Base-by-base conservation (phyloP, 2,113 vertebrate species). In the Mus musculus region DNA sequence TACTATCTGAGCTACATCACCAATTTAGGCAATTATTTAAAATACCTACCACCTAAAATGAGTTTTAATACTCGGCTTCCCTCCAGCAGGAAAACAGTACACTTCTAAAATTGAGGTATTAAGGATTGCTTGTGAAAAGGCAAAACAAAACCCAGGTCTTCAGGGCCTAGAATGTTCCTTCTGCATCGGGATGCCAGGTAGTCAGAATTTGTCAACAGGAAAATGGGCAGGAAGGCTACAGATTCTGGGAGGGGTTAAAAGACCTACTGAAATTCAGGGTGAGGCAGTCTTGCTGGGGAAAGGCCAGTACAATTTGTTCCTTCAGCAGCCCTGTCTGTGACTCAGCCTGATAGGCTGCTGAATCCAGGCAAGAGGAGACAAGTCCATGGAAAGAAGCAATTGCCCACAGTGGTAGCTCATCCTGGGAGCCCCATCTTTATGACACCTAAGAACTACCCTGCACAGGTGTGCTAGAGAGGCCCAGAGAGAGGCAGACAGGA, bases 351-450 rank as follows among this genome's bases (percentile, higher is more conserved):
- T 52, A 46, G 73, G 82, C 91, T 94, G 73, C 86, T 78, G 73
- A 86, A 73, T 90, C 72, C 36, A 72, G 82, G 65, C 96, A 92
- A 19, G 85, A 90, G 72, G 87, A 92, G 85, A 89, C 81, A 93
- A 78, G 73, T 59, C 54, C 61, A 5, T 0, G 16, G 81, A 78
- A 88, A 88, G 8, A 30, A 89, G 17, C 0, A 7, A 65, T 19
- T 71, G 69, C n/a, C 91, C n/a, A 42, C 77, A 67, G 65, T 30
- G 77, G 65, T 36, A 46, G 56, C 77, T 88, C 76, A 77, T 92
- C 92, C 75, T 24, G 88, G 82, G 82, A 94, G 33, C n/a, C 54
- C 54, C 65, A 3, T 30, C 14, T 26, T 59, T 24, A 36, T n/a
- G 42, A 20, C 54, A 30, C 54, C 90, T 26, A 30, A 86, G 75